Percentiles rank a stretch among this genome's conserved stretches.
Evolutionary conservation across 2,797 vertebrate genomes (phyloP).

Genomic region (Hypotaenidia okinawae): DNA sequence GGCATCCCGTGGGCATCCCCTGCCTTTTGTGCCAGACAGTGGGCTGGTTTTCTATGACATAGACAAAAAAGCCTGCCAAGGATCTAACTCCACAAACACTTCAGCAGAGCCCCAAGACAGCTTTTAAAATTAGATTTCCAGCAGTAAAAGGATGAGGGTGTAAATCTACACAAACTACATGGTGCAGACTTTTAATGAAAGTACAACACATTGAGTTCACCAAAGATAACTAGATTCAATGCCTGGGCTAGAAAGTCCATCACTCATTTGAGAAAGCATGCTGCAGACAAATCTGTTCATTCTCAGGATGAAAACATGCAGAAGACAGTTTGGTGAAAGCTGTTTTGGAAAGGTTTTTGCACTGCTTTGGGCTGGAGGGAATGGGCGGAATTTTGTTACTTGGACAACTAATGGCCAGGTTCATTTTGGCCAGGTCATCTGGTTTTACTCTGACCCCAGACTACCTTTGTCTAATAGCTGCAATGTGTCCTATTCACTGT

Average conservation of each 20-base stretch:
- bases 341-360: conserved; percentile 12
- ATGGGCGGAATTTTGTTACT: not conserved
- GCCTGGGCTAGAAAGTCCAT: conserved; percentile 18
- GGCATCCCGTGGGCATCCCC: not conserved
- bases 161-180: conserved; percentile 21
- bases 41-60: not conserved
- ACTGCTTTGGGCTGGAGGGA: not conserved
- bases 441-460: not conserved
- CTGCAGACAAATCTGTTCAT: conserved; percentile 64
- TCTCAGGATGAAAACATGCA: conserved; percentile 39
- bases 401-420: not conserved
- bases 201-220: not conserved
- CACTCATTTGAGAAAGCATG: conserved; percentile 45
- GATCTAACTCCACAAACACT: conserved; percentile 3
- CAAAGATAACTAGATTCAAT: not conserved
- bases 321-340: conserved; percentile 11
- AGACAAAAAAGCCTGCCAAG: not conserved
- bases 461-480: not conserved
- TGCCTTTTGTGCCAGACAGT: not conserved
- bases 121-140: conserved; percentile 40
- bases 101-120: not conserved
- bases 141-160: not conserved
- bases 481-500: not conserved
- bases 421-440: not conserved
- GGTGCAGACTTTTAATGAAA: conserved; percentile 23